Base-by-base conservation (phyloP, 2,888 invertebrate genomes). In the Thera britannica region DNA sequence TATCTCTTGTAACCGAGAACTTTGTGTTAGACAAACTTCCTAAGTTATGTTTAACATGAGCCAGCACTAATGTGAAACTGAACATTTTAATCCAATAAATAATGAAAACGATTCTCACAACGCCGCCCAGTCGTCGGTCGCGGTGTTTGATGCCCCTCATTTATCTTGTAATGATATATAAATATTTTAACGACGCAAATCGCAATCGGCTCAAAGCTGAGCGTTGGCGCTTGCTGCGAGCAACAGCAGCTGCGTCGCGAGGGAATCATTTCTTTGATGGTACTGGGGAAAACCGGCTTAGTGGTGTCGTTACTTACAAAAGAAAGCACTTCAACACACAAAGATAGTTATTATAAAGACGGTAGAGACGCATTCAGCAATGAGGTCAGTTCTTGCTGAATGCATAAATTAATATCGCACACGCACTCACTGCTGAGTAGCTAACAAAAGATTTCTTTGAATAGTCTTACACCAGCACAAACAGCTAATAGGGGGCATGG, bases 341-440 rank as follows among this genome's bases (percentile, higher is more conserved):
- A 61, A 56, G 62, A 62, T 62, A 55, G 35, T 12, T 41, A 62
- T 70, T 69, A 65, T 11, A 71, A 72, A 69, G 62, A 58, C 36
- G 58, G 70, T 75, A 74, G 68, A 72, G 68, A 72, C 72, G 70
- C 70, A 73, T 70, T 77, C 75, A 69, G 75, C 73, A 72, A 69
- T 74, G 75, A 75, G 62, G 72, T 69, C 70, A 55, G 65, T 38
- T 52, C 61, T 59, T 69, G 70, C 38, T 75, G 70, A 72, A 71
- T 73, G 65, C 44, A 48, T 65, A 62, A 51, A 49, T 49, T 59
- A 51, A 67, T 69, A 72, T 76, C 58, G 66, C 65, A 73, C 68
- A 34, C 34, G 56, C 52, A 66, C 68, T 72, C 64, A 58, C 55
- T 57, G 52, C 64, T 72, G 8, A 5, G 34, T 34, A 62, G 51